Evolutionary conservation across 2,888 invertebrate species (phyloP).

Genomic region (Caenorhabditis plicata): DNA sequence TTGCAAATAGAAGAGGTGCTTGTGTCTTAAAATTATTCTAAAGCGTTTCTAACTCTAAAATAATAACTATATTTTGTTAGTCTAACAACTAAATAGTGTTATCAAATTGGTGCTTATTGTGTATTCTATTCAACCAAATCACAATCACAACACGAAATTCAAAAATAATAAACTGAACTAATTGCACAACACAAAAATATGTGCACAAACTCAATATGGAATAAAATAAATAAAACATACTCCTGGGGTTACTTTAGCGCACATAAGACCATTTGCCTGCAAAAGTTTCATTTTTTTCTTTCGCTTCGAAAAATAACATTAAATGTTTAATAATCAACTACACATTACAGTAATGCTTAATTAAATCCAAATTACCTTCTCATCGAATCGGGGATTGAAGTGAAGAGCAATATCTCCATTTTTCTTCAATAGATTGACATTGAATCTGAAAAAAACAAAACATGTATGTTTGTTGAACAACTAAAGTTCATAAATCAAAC

Average conservation of each 20-base stretch:
- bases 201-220: too few species aligned
- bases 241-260: conserved; percentile 49
- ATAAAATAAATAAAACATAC: too few species aligned
- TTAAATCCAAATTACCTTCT: conserved; percentile 45
- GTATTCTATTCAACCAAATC: conserved; percentile 1
- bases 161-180: conserved; percentile 1
- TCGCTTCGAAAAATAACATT: background rate
- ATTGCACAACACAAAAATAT: conserved; percentile 5
- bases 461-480: background rate
- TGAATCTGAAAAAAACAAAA: conserved; percentile 35
- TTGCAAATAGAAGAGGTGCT: too few species aligned
- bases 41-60: too few species aligned
- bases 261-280: conserved; percentile 40
- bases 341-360: background rate
- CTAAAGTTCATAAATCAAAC: conserved; percentile 18
- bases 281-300: conserved; percentile 5
- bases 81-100: too few species aligned
- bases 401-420: conserved; percentile 59
- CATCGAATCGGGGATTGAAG: conserved; percentile 61
- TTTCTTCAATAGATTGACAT: conserved; percentile 56
- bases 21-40: too few species aligned
- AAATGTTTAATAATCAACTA: background rate
- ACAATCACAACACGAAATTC: conserved; percentile 7
- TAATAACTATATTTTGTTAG: too few species aligned
- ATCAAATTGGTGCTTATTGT: too few species aligned